Percentiles rank a stretch among this genome's conserved stretches.
phyloP scores from a whole-genome alignment of 2,797 vertebrate genomes.

The Sebastes kiyomatsui region DNA sequence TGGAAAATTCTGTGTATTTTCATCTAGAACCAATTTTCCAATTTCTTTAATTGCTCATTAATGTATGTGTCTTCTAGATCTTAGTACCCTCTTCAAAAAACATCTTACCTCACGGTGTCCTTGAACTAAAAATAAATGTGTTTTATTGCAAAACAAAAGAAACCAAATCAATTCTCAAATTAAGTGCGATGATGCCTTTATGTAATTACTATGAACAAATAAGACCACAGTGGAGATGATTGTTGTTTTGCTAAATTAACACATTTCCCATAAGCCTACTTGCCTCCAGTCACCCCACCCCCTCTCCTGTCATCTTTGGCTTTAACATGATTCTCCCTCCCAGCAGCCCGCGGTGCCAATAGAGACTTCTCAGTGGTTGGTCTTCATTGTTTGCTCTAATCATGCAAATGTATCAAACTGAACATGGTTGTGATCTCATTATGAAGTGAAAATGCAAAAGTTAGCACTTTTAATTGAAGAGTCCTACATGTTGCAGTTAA shows the following conservation, averaged over 20 bases:
- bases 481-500: neutral
- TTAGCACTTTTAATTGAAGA: neutral
- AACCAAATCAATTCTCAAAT: neutral
- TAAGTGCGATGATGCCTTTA: neutral
- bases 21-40: neutral
- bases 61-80: neutral
- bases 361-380: neutral
- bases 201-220: constrained; percentile 15
- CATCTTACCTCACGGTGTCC: neutral
- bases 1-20: neutral
- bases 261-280: constrained; percentile 7
- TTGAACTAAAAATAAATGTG: neutral
- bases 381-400: neutral
- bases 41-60: neutral
- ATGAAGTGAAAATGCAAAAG: neutral
- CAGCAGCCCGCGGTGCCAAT: neutral
- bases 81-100: neutral
- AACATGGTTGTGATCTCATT: neutral
- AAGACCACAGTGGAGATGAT: neutral
- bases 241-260: constrained; percentile 18
- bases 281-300: neutral
- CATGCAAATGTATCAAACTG: neutral
- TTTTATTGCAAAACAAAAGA: neutral
- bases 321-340: neutral
- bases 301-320: constrained; percentile 10